A percentile compares a stretch with the other conserved stretches of the same genome.
Evolutionary conservation across 2,888 invertebrate species (phyloP).

Genomic region (Physocephala rufipes): DNA sequence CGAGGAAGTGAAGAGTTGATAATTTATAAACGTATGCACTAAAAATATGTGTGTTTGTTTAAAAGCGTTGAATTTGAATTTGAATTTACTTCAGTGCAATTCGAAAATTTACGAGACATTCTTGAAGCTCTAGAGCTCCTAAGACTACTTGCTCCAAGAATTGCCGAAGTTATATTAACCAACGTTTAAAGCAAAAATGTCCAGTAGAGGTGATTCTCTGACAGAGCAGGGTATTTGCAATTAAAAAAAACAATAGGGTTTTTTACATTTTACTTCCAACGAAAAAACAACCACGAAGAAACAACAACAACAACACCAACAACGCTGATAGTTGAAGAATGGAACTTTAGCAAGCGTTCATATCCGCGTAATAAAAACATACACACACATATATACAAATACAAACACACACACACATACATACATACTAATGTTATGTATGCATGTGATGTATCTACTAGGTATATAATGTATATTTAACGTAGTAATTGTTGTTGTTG

Average conservation of each 20-base stretch:
- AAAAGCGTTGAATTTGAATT: not conserved
- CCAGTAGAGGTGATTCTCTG: not conserved
- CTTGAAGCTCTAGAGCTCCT: constrained; percentile 1
- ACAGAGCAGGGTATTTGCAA: constrained; percentile 22
- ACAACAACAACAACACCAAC: constrained; percentile 6
- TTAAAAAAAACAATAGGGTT: constrained; percentile 1
- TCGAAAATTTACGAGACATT: not conserved
- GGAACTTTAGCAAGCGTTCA: not conserved
- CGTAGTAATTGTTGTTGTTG: constrained; percentile 6
- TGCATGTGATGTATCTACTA: no score
- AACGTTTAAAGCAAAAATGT: constrained; percentile 10
- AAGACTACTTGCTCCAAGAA: not conserved
- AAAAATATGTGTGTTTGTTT: not conserved
- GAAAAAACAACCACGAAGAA: no score
- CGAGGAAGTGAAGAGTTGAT: not conserved
- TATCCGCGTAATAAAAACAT: not conserved
- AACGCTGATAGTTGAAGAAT: constrained; percentile 13
- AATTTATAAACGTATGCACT: not conserved
- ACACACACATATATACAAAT: no score
- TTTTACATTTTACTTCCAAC: not conserved
- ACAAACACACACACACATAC: no score
- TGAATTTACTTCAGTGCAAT: no score
- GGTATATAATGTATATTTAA: constrained; percentile 1
- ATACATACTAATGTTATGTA: no score
- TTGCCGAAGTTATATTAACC: constrained; percentile 23